phyloP scores from a whole-genome alignment of 92 coral and sea anemone genomes.

The Phenganax stokvisi region DNA sequence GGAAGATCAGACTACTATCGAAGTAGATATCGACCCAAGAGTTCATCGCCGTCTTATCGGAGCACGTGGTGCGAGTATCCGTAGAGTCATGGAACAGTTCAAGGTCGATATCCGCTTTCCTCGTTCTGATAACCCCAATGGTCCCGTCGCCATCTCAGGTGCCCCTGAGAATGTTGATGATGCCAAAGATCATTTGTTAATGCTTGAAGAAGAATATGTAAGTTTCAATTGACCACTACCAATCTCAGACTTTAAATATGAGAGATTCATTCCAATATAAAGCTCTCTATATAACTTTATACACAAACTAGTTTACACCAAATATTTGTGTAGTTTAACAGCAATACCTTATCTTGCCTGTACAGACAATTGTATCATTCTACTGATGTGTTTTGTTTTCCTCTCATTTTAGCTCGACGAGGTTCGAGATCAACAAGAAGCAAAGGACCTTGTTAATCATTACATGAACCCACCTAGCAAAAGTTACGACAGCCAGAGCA shows the following conservation, averaged over 20 bases:
- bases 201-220: constrained; percentile 95
- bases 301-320: background rate
- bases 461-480: constrained; percentile 96
- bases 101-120: constrained; percentile 98
- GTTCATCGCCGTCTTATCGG: constrained; percentile 97
- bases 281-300: too few relatives aligned
- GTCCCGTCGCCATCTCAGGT: constrained; percentile 84
- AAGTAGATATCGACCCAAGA: constrained; percentile 78
- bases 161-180: constrained; percentile 85
- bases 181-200: constrained; percentile 78
- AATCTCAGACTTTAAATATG: too few relatives aligned
- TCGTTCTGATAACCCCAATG: constrained; percentile 64
- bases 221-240: constrained; percentile 29
- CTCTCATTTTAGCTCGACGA: constrained; percentile 70
- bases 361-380: too few relatives aligned
- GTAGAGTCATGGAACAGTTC: constrained; percentile 85
- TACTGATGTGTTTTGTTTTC: background rate
- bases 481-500: constrained; percentile 39
- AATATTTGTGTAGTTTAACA: background rate
- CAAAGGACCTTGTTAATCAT: constrained; percentile 69
- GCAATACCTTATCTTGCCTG: background rate
- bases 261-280: too few relatives aligned
- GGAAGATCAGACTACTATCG: constrained; percentile 91
- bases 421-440: constrained; percentile 79
- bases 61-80: constrained; percentile 78